Conservation (phyloP, 2,888 invertebrate genomes). For the Cantharis nigra region DNA sequence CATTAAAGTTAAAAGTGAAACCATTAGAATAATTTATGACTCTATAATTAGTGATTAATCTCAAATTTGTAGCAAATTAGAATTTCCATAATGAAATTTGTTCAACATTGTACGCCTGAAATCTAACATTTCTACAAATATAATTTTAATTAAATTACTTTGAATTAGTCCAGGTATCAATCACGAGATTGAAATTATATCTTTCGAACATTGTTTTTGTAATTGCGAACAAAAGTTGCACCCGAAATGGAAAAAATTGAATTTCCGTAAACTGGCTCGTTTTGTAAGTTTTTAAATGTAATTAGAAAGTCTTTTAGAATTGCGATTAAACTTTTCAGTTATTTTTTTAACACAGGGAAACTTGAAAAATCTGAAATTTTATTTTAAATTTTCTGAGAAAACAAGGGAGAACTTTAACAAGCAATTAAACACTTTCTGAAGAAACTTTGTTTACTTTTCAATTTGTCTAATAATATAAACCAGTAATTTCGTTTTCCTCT, state of each 20-base stretch:
- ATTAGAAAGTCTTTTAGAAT: neutral
- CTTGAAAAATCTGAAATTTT: constrained; percentile 6
- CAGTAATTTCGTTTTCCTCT: neutral
- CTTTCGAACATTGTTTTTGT: neutral
- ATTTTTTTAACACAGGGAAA: constrained; percentile 4
- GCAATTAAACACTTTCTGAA: constrained; percentile 12
- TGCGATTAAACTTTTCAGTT: neutral
- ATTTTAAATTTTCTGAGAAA: constrained; percentile 14
- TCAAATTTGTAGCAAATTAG: neutral
- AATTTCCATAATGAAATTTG: neutral
- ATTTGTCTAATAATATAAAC: constrained; percentile 3
- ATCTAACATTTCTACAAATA: neutral
- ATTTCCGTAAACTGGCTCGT: neutral
- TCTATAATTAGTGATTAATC: neutral
- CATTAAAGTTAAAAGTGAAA: neutral
- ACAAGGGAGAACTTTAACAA: constrained; percentile 15
- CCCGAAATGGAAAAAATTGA: neutral
- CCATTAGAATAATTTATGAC: neutral
- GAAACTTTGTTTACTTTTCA: constrained; percentile 9
- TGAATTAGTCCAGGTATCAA: neutral
- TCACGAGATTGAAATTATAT: neutral
- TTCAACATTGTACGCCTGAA: neutral
- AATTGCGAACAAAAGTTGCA: neutral
- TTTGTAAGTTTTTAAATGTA: neutral
- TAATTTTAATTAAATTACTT: neutral